These are phyloP conservation scores for Neoascia interrupta DNA, from an alignment of 2,888 invertebrate species.

Conservation along the genomic window DNA sequence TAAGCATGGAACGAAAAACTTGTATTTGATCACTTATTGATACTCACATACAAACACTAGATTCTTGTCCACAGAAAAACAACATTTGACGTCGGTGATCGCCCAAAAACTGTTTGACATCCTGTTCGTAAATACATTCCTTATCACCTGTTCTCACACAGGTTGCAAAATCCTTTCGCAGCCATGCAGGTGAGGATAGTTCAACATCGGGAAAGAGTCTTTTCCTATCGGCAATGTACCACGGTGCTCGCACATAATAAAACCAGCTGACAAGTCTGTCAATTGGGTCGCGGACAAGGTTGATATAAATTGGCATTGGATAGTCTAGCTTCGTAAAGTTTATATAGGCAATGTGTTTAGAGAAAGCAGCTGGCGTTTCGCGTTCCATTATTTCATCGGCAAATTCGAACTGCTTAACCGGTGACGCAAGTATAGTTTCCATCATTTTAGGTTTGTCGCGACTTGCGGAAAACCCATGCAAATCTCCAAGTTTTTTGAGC, in stretches of 20 bases:
- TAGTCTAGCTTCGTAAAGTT: constrained; percentile 89
- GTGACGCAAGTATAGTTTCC: constrained; percentile 81
- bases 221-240: constrained; percentile 90
- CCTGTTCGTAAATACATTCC: constrained; percentile 88
- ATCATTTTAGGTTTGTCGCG: constrained; percentile 88
- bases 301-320: constrained; percentile 90
- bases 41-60: constrained; percentile 73
- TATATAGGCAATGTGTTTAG: constrained; percentile 92
- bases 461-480: constrained; percentile 86
- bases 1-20: background rate
- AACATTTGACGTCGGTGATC: constrained; percentile 90
- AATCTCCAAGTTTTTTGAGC: constrained; percentile 84
- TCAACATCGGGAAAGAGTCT: constrained; percentile 71
- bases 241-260: constrained; percentile 92
- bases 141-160: constrained; percentile 89
- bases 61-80: constrained; percentile 91
- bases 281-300: constrained; percentile 91
- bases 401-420: constrained; percentile 87
- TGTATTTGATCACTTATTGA: background rate
- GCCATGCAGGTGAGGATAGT: constrained; percentile 78
- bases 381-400: constrained; percentile 87
- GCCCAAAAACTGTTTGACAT: constrained; percentile 89
- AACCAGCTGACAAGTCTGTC: constrained; percentile 94
- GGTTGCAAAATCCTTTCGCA: constrained; percentile 85
- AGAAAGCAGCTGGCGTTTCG: constrained; percentile 87